A percentile compares a stretch with the other conserved stretches of the same genome.
phyloP scores from a whole-genome alignment of 2,113 vertebrate genomes.

The Cynoglossus semilaevis region DNA sequence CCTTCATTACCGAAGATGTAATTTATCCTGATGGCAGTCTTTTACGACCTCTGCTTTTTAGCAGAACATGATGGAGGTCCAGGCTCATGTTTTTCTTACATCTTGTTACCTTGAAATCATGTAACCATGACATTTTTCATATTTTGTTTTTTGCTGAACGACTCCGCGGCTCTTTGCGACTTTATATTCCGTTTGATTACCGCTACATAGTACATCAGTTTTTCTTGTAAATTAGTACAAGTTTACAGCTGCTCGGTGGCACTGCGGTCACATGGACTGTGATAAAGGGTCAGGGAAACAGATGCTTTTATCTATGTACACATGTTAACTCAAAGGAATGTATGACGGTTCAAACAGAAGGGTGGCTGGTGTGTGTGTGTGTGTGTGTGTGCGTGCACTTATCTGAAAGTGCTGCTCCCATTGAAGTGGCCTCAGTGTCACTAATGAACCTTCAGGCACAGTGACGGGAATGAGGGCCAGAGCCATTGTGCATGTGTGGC shows the following conservation, averaged over 20 bases:
- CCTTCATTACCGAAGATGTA: no score
- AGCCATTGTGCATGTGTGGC: constrained; percentile 22
- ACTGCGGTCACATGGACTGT: constrained; percentile 25
- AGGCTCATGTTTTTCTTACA: no score
- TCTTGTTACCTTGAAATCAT: no score
- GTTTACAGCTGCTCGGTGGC: neutral
- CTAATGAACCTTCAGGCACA: constrained; percentile 68
- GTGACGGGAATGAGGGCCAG: constrained; percentile 31
- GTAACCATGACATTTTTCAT: no score
- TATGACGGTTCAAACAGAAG: neutral
- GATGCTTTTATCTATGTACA: constrained; percentile 30
- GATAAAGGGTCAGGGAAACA: constrained; percentile 24
- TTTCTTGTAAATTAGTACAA: constrained; percentile 34
- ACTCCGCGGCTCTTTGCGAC: no score
- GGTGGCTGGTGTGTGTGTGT: constrained; percentile 13
- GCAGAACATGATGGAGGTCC: no score
- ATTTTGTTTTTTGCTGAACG: no score
- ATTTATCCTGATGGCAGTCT: no score
- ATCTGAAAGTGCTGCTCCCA: constrained; percentile 45
- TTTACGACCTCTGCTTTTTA: no score
- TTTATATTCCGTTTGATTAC: no score
- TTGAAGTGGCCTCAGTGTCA: constrained; percentile 64
- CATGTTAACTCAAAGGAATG: constrained; percentile 43
- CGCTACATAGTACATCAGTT: no score
- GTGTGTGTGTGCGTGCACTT: constrained; percentile 5